A percentile compares a stretch with the other conserved stretches of the same genome.
These are phyloP conservation scores for Drosophila yooni DNA, from an alignment of 2,888 invertebrate species.

Conservation along the genomic window DNA sequence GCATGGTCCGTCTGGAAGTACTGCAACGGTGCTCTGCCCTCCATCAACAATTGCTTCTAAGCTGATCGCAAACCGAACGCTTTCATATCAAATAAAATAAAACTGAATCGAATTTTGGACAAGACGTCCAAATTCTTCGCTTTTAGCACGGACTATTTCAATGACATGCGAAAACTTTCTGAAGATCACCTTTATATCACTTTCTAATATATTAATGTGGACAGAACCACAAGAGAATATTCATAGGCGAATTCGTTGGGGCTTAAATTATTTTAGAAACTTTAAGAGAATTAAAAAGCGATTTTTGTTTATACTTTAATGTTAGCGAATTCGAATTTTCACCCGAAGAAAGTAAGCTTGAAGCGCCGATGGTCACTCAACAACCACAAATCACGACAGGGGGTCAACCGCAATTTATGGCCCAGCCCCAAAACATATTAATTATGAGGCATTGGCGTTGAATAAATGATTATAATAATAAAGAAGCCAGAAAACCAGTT, in stretches of 20 bases:
- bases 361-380: slow-evolving; percentile 17
- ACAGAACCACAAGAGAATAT: slow-evolving; percentile 37
- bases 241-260: not conserved
- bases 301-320: slow-evolving; percentile 31
- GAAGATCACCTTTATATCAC: slow-evolving; percentile 25
- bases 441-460: slow-evolving; percentile 38
- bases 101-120: not conserved
- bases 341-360: slow-evolving; percentile 59
- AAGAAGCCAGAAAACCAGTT: slow-evolving; percentile 44
- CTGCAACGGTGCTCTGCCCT: slow-evolving; percentile 64
- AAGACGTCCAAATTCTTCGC: not conserved
- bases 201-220: slow-evolving; percentile 32
- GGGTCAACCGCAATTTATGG: slow-evolving; percentile 51
- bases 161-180: slow-evolving; percentile 29
- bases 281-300: slow-evolving; percentile 36
- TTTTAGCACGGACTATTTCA: not conserved
- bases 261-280: slow-evolving; percentile 11
- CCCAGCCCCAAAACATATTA: slow-evolving; percentile 51
- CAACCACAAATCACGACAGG: slow-evolving; percentile 23
- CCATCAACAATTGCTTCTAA: slow-evolving; percentile 77
- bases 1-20: slow-evolving; percentile 75
- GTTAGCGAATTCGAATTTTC: slow-evolving; percentile 39
- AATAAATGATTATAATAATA: not conserved
- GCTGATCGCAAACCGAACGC: not conserved
- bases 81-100: slow-evolving; percentile 2